Conservation (phyloP, 2,797 vertebrate species). For the Siniperca obscura region DNA sequence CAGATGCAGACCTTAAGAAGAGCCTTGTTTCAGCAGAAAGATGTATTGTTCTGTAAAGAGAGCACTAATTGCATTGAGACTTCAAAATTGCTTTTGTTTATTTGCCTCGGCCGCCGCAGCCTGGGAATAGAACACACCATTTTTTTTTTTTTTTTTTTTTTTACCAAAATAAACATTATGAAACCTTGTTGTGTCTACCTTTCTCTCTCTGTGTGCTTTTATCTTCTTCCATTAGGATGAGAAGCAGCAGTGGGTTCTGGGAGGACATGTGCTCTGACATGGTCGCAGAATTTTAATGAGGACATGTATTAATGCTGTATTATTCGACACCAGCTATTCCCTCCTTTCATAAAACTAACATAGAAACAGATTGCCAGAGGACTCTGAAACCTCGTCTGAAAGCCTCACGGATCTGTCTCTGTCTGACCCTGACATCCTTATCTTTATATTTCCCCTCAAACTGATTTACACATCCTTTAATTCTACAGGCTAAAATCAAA, state of each 20-base stretch:
- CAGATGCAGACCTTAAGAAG: constrained; percentile 59
- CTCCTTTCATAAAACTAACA: constrained; percentile 15
- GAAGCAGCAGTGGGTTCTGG: constrained; percentile 45
- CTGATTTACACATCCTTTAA: constrained; percentile 6
- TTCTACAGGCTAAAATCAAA: constrained; percentile 22
- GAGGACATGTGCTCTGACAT: constrained; percentile 60
- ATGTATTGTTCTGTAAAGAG: constrained; percentile 53
- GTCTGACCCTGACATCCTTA: constrained; percentile 15
- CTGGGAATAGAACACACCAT: constrained; percentile 36
- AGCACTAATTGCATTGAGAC: constrained; percentile 61
- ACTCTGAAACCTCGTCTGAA: constrained; percentile 30
- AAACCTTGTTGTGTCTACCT: constrained; percentile 50
- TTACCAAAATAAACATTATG: constrained; percentile 58
- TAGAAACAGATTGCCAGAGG: constrained; percentile 9
- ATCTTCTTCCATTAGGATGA: constrained; percentile 61
- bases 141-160: no score
- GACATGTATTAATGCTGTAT: constrained; percentile 43
- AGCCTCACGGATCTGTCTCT: constrained; percentile 20
- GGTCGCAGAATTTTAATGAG: constrained; percentile 66
- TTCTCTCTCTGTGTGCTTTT: constrained; percentile 49
- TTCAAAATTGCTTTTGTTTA: constrained; percentile 61
- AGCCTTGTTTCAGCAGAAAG: constrained; percentile 40
- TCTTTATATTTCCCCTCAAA: constrained; percentile 18
- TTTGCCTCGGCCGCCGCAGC: constrained; percentile 34
- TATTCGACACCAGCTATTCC: constrained; percentile 36